phyloP scores from a whole-genome alignment of 2,888 invertebrate species.

The Petrolisthes cinctipes region DNA sequence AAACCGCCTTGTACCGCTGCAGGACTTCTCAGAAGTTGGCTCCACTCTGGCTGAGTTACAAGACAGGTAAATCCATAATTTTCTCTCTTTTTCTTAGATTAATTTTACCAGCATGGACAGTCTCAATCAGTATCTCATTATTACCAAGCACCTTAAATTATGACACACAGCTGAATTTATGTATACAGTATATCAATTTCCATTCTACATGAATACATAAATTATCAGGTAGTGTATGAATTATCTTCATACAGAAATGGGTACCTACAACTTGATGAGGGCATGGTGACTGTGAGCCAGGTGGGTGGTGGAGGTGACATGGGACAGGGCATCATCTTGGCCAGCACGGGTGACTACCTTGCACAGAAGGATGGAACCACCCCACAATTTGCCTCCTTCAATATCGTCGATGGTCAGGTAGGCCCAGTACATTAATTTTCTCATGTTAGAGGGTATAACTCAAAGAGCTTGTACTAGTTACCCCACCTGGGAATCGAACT shows the following conservation, averaged over 20 bases:
- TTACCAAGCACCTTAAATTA: too few species aligned
- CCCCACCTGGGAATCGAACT: neutral
- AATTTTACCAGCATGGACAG: too few species aligned
- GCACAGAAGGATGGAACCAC: constrained; percentile 48
- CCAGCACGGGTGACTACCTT: constrained; percentile 47
- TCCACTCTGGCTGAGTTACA: constrained; percentile 37
- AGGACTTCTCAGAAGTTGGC: constrained; percentile 42
- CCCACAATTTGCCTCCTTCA: constrained; percentile 48
- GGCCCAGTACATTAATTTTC: neutral
- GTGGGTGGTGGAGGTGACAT: constrained; percentile 39
- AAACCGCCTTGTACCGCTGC: constrained; percentile 40
- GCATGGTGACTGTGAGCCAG: constrained; percentile 45
- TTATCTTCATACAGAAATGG: constrained; percentile 20
- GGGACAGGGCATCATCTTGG: constrained; percentile 40
- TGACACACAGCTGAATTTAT: too few species aligned
- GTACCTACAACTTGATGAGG: constrained; percentile 48
- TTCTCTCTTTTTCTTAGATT: neutral
- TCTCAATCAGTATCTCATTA: too few species aligned
- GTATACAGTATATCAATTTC: too few species aligned
- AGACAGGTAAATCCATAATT: constrained; percentile 34
- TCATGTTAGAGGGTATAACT: neutral
- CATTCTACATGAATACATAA: too few species aligned
- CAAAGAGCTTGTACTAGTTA: neutral
- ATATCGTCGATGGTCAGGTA: constrained; percentile 50
- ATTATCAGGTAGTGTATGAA: too few species aligned